Base-by-base conservation (phyloP, 2,888 invertebrate genomes). In the Pyrrhia umbra region DNA sequence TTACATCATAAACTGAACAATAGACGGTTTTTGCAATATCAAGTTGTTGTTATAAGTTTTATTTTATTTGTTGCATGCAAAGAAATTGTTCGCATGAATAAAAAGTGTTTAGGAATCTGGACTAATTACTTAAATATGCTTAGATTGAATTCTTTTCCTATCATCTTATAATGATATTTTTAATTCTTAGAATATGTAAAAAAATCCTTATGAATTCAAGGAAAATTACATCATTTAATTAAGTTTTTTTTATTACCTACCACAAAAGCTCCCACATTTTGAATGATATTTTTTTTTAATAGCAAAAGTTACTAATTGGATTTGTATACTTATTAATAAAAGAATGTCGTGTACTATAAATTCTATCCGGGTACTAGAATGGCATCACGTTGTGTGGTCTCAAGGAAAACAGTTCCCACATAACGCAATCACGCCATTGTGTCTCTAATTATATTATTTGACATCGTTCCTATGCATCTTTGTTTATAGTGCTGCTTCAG, bases 331-430 rank as follows among this genome's bases (percentile, higher is more conserved):
- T 9, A 13, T 18, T 6, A 20, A 16, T 23, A 6, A 34, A 54
- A 21, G 1, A 49, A 39, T 18, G 10, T 9, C 49, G 20, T 46
- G 50, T 20, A 21, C 9, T 56, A 52, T 61, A 57, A 64, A 40
- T 55, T 61, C 55, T 27, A 75, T 72, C 72, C 72, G 76, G 72
- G 57, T 72, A 18, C 20, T 45, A 58, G 34, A 55, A 63, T 57
- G 51, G 25, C 6, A 34, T 2, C 59, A 60, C 39, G 43, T 57
- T 54, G 66, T 60, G 65, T 50, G 56, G 40, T 59, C 39, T 62
- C 27, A 51, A 79, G 77, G 68, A 72, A 77, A 79, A 65, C 39
- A 30, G 34, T 77, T 79, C 80, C 16, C 77, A 77, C 65, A 72
- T 63, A 62, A 45, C 34, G 69, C 57, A 72, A 77, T 73, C 65